Conservation (phyloP, 2,113 vertebrate species). For the Delphinapterus leucas region DNA sequence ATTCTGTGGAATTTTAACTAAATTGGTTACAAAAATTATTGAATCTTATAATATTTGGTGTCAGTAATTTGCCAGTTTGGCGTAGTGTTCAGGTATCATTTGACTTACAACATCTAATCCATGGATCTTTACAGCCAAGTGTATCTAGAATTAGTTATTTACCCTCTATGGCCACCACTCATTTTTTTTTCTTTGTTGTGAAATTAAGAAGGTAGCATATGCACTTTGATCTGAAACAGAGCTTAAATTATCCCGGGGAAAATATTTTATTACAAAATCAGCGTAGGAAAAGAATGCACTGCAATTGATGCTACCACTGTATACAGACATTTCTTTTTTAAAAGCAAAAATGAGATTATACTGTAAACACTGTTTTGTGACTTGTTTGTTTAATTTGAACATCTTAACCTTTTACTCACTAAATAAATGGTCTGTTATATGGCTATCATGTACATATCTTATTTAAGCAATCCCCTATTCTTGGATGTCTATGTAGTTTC, state of each 20-base stretch:
- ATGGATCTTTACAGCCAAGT: not conserved
- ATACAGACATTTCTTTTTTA: not conserved
- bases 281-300: not conserved
- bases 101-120: not conserved
- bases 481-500: not conserved
- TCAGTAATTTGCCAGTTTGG: not conserved
- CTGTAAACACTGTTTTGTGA: not conserved
- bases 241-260: not conserved
- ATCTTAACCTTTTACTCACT: not conserved
- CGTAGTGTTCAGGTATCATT: not conserved
- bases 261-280: not conserved
- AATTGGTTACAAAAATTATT: not conserved
- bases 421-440: not conserved
- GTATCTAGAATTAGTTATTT: not conserved
- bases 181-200: not conserved
- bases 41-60: not conserved
- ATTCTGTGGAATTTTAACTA: not conserved
- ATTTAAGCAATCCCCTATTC: not conserved
- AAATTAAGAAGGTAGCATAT: not conserved
- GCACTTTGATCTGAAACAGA: not conserved
- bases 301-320: not conserved
- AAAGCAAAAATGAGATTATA: not conserved
- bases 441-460: not conserved
- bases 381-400: not conserved
- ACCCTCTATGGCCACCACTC: not conserved